Percentiles rank a stretch among this genome's conserved stretches.
Conservation (phyloP, 2,888 invertebrate species). For the Hipparchia semele region DNA sequence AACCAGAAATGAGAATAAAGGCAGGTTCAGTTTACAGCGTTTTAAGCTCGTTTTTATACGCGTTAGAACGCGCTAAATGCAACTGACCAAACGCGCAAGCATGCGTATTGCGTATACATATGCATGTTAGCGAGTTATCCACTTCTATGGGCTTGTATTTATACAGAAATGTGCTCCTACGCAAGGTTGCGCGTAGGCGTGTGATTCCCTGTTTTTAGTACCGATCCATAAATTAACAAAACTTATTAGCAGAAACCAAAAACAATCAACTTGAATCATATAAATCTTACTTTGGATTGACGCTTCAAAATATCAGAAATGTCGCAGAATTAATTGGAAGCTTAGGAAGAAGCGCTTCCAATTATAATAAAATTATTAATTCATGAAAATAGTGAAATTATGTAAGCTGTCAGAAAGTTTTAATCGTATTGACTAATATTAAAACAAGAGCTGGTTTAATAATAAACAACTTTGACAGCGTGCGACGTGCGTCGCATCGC, state of each 20-base stretch:
- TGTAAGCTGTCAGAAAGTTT: neutral
- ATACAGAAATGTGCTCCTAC: too few species aligned
- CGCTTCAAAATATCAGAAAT: neutral
- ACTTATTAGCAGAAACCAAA: neutral
- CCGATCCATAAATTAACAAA: neutral
- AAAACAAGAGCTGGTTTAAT: neutral
- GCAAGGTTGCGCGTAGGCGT: too few species aligned
- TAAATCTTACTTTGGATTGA: neutral
- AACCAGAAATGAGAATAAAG: neutral
- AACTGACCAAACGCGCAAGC: too few species aligned
- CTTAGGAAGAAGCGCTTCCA: neutral
- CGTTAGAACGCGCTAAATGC: too few species aligned
- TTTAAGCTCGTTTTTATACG: too few species aligned
- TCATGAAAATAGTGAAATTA: neutral
- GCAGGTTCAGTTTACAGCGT: too few species aligned
- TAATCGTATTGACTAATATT: neutral
- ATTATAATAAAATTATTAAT: neutral
- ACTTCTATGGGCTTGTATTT: too few species aligned
- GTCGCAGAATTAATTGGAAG: neutral
- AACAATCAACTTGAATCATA: neutral
- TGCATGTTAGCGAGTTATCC: too few species aligned
- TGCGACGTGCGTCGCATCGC: neutral
- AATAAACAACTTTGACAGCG: neutral
- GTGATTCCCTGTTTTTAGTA: neutral
- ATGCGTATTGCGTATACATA: too few species aligned